A percentile compares a stretch with the other conserved stretches of the same genome.
Conservation (phyloP, 2,797 vertebrate species). For the Amniataba percoides region DNA sequence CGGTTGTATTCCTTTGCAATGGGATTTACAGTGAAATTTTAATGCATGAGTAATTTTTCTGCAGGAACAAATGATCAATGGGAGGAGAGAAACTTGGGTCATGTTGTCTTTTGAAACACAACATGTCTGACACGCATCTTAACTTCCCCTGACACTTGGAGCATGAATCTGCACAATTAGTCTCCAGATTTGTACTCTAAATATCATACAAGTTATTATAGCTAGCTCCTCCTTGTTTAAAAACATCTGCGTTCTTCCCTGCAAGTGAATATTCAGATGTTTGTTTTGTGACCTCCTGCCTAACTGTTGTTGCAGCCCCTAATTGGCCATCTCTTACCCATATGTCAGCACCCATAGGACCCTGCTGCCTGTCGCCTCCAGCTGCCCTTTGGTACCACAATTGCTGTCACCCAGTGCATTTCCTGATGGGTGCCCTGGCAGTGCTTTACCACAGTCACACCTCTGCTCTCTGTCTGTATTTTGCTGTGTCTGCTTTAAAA, state of each 20-base stretch:
- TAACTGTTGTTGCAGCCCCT: neutral
- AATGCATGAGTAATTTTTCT: conserved; percentile 16
- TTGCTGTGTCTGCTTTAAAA: too few species aligned
- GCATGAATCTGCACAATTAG: neutral
- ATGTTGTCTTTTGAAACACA: neutral
- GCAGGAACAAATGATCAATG: conserved; percentile 24
- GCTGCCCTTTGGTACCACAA: conserved; percentile 7
- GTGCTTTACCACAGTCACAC: neutral
- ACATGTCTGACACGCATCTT: neutral
- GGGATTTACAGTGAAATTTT: too few species aligned
- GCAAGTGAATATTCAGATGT: too few species aligned
- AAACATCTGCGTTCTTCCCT: too few species aligned
- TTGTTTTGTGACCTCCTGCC: neutral
- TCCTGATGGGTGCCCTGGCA: neutral
- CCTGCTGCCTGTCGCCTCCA: neutral
- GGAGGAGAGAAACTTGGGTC: conserved; percentile 4
- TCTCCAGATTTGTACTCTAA: neutral
- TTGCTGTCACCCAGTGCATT: conserved; percentile 4
- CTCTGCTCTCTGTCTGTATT: neutral
- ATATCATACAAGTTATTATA: neutral
- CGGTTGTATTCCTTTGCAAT: too few species aligned
- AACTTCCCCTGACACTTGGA: neutral
- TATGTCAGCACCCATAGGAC: conserved; percentile 9
- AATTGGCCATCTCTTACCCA: conserved; percentile 21
- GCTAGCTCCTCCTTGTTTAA: too few species aligned